Base-by-base conservation (phyloP, 2,888 invertebrate genomes). In the Stenodema calcarata region DNA sequence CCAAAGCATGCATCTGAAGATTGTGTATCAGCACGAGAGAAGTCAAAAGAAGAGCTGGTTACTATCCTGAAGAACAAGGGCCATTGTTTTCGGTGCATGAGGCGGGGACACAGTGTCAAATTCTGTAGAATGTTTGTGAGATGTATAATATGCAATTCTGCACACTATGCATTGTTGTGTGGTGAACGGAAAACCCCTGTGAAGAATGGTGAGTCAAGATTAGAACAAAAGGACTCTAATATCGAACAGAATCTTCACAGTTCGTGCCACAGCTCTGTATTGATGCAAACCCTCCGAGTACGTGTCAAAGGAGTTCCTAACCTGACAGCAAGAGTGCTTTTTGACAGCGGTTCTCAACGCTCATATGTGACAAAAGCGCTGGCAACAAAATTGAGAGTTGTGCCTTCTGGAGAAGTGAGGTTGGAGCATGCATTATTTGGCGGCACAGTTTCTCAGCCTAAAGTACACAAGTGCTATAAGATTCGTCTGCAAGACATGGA, bases 341-440 rank as follows among this genome's bases (percentile, higher is more conserved):
- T 86, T 62, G 86, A 79, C 78, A 79, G 41, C 3, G 86, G 86
- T 54, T 86, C n/a, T n/a, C 78, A 86, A 11, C 76, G 86, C 6
- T 86, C 86, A 2, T 86, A 86, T 42, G 41, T 79, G 7, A 78
- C 78, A 7, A 76, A 86, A 30, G 28, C 7, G 30, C 41, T 79
- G 9, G 86, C 62, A 1, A 27, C 35, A 0, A 23, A n/a, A 16
- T n/a, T 86, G 23, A 69, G 30, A 11, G 30, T 2, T 28, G 28
- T n/a, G 0, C 50, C 85, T 18, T 12, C n/a, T 18, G 76, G 85
- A 12, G 76, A 85, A 47, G 9, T 69, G 16, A 4, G 14, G 14
- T 11, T 85, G 6, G 76, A 41, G 14, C 85, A 85, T 85, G 54
- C 54, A 4, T 35, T 85, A 76, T 85, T 85, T 85, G 85, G 85